These are phyloP conservation scores for Thamnaconus septentrionalis DNA, from an alignment of 2,113 vertebrate species.

Conservation along the genomic window DNA sequence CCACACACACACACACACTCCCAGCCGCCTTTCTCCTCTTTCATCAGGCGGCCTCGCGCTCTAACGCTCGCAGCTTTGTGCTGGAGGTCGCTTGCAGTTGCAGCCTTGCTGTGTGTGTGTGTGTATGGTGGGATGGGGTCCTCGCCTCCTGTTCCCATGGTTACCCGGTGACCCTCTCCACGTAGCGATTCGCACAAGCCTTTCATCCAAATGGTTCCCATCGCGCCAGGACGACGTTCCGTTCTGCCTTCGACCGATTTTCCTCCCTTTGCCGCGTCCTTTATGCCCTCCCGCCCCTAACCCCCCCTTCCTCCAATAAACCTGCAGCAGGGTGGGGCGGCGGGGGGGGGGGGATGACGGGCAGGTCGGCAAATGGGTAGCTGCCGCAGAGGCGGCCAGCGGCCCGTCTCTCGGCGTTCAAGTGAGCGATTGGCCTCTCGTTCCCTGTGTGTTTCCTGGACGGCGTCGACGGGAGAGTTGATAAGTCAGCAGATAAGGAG, in stretches of 20 bases:
- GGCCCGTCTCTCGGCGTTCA: too few species aligned
- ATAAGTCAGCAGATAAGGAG: slow-evolving; percentile 42
- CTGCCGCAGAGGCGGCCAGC: too few species aligned
- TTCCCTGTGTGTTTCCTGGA: background rate
- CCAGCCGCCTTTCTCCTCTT: slow-evolving; percentile 1
- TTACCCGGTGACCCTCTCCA: slow-evolving; percentile 62
- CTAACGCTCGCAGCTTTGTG: background rate
- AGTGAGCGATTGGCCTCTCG: too few species aligned
- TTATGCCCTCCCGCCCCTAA: background rate
- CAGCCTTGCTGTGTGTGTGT: slow-evolving; percentile 11
- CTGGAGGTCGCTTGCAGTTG: slow-evolving; percentile 2
- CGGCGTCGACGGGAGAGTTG: slow-evolving; percentile 33
- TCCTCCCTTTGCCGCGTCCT: background rate
- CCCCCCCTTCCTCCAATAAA: background rate
- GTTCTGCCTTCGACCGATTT: too few species aligned
- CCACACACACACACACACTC: background rate
- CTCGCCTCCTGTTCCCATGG: slow-evolving; percentile 67
- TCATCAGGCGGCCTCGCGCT: slow-evolving; percentile 13
- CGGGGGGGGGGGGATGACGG: too few species aligned
- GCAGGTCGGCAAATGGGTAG: background rate
- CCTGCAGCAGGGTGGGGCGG: slow-evolving; percentile 7
- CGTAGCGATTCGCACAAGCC: slow-evolving; percentile 24
- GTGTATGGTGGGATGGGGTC: too few species aligned
- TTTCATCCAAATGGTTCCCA: slow-evolving; percentile 21
- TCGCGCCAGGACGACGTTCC: background rate